Conservation (phyloP, 1,140 invertebrate species). For the Camponotus floridanus region DNA sequence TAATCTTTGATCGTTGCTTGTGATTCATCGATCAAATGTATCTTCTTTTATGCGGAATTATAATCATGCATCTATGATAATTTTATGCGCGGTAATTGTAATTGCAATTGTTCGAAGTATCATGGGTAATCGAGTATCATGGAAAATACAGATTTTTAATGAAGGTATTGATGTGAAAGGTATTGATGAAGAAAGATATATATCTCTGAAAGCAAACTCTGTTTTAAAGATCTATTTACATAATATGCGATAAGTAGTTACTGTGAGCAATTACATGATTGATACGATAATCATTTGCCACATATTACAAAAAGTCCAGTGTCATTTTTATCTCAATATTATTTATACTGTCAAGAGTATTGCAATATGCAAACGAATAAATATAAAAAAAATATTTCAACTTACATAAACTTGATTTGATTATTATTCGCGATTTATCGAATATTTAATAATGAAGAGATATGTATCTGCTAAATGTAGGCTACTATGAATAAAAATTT, state of each 20-base stretch:
- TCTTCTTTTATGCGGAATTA: background rate
- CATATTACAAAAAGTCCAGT: constrained; percentile 24
- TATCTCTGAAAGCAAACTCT: background rate
- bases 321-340: constrained; percentile 55
- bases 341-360: constrained; percentile 27
- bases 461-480: background rate
- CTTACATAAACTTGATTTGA: background rate
- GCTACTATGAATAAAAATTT: background rate
- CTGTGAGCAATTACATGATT: constrained; percentile 6
- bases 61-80: background rate
- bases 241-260: background rate
- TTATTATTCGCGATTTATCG: background rate
- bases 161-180: background rate
- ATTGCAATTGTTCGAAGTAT: background rate
- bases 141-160: background rate
- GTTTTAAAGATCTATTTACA: background rate
- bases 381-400: constrained; percentile 49
- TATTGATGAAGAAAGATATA: background rate
- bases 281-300: constrained; percentile 16
- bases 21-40: background rate
- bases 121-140: background rate
- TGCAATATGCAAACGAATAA: constrained; percentile 18
- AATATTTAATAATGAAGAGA: background rate
- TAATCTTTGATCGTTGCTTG: constrained; percentile 17
- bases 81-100: constrained; percentile 24